phyloP scores from a whole-genome alignment of 1,140 invertebrate species.

The Streblospio benedicti region DNA sequence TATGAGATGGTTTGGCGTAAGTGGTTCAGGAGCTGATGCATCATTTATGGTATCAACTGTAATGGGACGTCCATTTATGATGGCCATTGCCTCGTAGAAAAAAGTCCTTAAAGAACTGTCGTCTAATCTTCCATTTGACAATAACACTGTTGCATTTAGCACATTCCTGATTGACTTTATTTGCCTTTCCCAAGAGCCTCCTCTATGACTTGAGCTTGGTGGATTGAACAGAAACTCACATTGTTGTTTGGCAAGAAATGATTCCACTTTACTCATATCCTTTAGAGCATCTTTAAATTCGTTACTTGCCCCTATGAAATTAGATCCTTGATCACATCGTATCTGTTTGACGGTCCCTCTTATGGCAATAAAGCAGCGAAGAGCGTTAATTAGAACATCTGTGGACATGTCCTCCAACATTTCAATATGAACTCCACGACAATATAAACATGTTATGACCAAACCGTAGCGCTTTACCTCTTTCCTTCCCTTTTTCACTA shows the following conservation, averaged over 20 bases:
- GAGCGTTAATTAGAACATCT: conserved; percentile 20
- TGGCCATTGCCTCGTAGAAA: conserved; percentile 24
- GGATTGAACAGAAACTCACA: conserved; percentile 11
- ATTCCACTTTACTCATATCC: not conserved
- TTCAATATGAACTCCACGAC: conserved; percentile 22
- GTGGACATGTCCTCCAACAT: conserved; percentile 16
- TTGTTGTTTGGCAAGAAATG: conserved; percentile 5
- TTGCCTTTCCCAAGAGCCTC: conserved; percentile 25
- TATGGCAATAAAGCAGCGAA: conserved; percentile 7
- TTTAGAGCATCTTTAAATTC: not conserved
- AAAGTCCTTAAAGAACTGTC: conserved; percentile 15
- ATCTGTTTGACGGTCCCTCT: not conserved
- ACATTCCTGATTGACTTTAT: conserved; percentile 23
- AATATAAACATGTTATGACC: conserved; percentile 13
- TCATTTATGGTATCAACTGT: too few relatives aligned
- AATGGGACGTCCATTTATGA: conserved; percentile 18
- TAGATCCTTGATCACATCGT: conserved; percentile 4
- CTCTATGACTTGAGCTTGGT: conserved; percentile 13
- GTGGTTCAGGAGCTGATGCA: too few relatives aligned
- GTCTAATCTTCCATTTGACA: not conserved
- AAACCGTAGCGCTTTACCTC: not conserved
- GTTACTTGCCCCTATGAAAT: conserved; percentile 7
- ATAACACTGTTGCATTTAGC: conserved; percentile 21
- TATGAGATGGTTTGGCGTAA: too few relatives aligned
- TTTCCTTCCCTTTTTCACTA: not conserved